Conservation (phyloP, 2,888 invertebrate species). For the Sesia bembeciformis region DNA sequence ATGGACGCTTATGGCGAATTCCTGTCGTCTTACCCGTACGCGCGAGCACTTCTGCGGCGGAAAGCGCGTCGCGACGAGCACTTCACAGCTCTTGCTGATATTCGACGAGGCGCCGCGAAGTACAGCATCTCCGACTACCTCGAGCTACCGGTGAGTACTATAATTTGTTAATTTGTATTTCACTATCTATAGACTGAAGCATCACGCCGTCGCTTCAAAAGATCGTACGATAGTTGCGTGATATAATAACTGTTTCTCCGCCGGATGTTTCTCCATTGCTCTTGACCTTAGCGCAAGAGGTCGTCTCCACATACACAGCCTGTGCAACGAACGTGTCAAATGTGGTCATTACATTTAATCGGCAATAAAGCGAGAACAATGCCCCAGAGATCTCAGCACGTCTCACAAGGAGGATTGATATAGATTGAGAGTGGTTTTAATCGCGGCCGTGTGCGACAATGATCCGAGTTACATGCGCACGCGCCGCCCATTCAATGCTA, state of each 20-base stretch:
- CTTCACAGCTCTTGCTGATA: slow-evolving; percentile 78
- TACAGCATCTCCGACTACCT: slow-evolving; percentile 77
- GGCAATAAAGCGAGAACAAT: slow-evolving; percentile 54
- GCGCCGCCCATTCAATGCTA: slow-evolving; percentile 67
- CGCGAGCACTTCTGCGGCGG: slow-evolving; percentile 76
- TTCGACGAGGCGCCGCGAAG: slow-evolving; percentile 78
- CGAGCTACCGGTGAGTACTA: slow-evolving; percentile 79
- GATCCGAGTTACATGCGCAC: slow-evolving; percentile 51
- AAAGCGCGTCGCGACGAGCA: slow-evolving; percentile 78
- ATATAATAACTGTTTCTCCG: no score
- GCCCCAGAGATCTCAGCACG: slow-evolving; percentile 17
- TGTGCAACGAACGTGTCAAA: slow-evolving; percentile 36
- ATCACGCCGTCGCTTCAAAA: no score
- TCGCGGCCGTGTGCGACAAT: slow-evolving; percentile 44
- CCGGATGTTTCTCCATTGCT: slow-evolving; percentile 31
- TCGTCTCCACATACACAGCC: slow-evolving; percentile 14
- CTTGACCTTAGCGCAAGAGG: slow-evolving; percentile 39
- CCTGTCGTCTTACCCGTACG: slow-evolving; percentile 75
- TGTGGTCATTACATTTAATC: slow-evolving; percentile 58
- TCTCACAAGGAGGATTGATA: slow-evolving; percentile 44
- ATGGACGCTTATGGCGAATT: slow-evolving; percentile 80
- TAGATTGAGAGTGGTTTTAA: slow-evolving; percentile 46
- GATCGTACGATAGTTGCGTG: no score
- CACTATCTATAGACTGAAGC: neutral
- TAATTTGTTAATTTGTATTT: neutral